Evolutionary conservation across 2,113 vertebrate genomes (phyloP).

Genomic region (Silurus asotus): DNA sequence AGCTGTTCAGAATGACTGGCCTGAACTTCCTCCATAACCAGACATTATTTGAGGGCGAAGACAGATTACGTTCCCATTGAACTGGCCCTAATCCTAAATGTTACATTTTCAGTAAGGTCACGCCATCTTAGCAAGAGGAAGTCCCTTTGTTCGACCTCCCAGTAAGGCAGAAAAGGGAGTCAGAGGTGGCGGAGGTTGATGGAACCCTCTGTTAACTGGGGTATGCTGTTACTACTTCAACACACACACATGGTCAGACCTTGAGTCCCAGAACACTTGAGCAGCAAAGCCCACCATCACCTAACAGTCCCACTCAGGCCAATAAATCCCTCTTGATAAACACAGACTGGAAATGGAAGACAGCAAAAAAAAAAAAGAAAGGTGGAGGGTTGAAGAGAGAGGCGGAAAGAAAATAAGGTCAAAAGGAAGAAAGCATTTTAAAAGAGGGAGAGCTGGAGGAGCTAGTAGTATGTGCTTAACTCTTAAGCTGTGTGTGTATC

Average conservation of each 20-base stretch:
- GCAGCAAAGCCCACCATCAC: constrained; percentile 67
- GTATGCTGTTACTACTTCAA: constrained; percentile 19
- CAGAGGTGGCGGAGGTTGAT: constrained; percentile 27
- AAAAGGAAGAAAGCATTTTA: background rate
- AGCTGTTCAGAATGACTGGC: constrained; percentile 29
- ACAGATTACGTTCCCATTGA: constrained; percentile 42
- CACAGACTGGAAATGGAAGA: constrained; percentile 53
- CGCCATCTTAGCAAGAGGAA: constrained; percentile 33
- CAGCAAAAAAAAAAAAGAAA: background rate
- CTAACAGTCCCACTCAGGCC: constrained; percentile 73
- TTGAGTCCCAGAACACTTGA: constrained; percentile 51
- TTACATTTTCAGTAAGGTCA: constrained; percentile 40
- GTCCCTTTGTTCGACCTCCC: constrained; percentile 43
- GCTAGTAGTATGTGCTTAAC: background rate
- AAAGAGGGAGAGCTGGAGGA: constrained; percentile 6
- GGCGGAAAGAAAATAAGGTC: constrained; percentile 51
- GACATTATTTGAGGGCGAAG: constrained; percentile 40
- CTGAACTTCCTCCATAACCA: constrained; percentile 20
- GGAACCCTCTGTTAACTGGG: constrained; percentile 18
- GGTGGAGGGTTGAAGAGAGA: constrained; percentile 47
- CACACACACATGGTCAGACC: constrained; percentile 16
- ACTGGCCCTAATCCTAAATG: constrained; percentile 45
- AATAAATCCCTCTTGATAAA: constrained; percentile 79
- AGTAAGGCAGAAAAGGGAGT: constrained; percentile 27
- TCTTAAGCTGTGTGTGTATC: background rate